Evolutionary conservation across 2,113 vertebrate species (phyloP).

Genomic region (Brienomyrus brachyistius): DNA sequence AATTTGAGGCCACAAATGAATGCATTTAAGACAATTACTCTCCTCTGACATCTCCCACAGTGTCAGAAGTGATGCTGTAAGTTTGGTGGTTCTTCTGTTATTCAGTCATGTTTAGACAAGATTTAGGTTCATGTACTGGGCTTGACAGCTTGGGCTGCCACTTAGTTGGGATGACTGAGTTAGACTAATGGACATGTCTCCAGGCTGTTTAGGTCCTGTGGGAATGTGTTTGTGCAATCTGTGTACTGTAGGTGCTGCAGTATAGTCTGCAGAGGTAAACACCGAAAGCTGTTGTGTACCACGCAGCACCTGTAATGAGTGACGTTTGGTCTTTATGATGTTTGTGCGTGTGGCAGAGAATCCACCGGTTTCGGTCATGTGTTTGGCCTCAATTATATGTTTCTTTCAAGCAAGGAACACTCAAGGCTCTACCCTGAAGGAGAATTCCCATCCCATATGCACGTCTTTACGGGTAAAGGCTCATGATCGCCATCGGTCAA

Average conservation of each 20-base stretch:
- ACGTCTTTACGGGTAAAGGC: background rate
- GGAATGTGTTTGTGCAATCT: background rate
- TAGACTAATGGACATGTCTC: background rate
- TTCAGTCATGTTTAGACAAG: background rate
- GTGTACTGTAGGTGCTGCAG: background rate
- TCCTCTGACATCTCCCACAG: conserved; percentile 17
- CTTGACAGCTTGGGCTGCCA: background rate
- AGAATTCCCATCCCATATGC: background rate
- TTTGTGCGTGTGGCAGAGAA: background rate
- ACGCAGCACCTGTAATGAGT: background rate
- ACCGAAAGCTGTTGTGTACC: background rate
- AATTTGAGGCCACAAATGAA: conserved; percentile 34
- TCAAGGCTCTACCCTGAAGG: background rate
- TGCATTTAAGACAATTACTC: conserved; percentile 23
- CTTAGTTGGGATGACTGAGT: background rate
- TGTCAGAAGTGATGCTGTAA: conserved; percentile 9
- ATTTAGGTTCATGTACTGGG: background rate
- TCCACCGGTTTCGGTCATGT: background rate
- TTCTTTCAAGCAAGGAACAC: background rate
- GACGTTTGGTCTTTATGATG: background rate
- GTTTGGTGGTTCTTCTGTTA: background rate
- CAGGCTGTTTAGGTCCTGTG: background rate
- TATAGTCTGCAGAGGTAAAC: conserved; percentile 2
- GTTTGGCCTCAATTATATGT: background rate
- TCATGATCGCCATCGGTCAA: background rate